Conservation (phyloP, 2,888 invertebrate genomes). For the Scrobipalpa costella region DNA sequence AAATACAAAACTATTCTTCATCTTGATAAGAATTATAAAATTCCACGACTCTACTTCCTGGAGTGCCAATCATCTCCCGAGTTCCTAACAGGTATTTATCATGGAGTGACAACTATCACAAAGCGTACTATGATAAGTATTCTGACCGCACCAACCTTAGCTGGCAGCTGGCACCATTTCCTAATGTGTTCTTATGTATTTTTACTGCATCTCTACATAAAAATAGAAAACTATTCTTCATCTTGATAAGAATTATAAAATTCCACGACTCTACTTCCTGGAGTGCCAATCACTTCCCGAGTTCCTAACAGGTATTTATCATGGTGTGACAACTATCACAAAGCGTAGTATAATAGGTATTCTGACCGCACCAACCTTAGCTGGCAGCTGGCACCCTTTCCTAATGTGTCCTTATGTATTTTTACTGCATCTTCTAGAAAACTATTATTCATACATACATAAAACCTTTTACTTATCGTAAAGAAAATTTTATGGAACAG, state of each 20-base stretch:
- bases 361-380: slow-evolving; percentile 17
- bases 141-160: slow-evolving; percentile 17
- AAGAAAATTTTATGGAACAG: too few relatives aligned
- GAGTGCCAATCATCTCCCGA: slow-evolving; percentile 11
- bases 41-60: slow-evolving; percentile 6
- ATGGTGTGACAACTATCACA: slow-evolving; percentile 13
- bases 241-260: not conserved
- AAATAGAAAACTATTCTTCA: too few relatives aligned
- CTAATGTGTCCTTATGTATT: slow-evolving; percentile 33
- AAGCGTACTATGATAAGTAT: slow-evolving; percentile 20
- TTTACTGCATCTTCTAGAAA: too few relatives aligned
- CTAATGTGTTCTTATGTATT: too few relatives aligned
- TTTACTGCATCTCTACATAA: too few relatives aligned
- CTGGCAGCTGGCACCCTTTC: too few relatives aligned
- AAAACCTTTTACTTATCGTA: too few relatives aligned
- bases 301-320: slow-evolving; percentile 20
- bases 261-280: slow-evolving; percentile 6
- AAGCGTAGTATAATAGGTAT: slow-evolving; percentile 21
- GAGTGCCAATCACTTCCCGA: slow-evolving; percentile 13
- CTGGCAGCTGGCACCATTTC: too few relatives aligned
- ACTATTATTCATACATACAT: too few relatives aligned
- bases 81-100: slow-evolving; percentile 20
- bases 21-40: not conserved
- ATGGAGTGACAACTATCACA: slow-evolving; percentile 14
- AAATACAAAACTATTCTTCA: too few relatives aligned